Conservation (phyloP, 2,113 vertebrate genomes). For the Anoura caudifer region DNA sequence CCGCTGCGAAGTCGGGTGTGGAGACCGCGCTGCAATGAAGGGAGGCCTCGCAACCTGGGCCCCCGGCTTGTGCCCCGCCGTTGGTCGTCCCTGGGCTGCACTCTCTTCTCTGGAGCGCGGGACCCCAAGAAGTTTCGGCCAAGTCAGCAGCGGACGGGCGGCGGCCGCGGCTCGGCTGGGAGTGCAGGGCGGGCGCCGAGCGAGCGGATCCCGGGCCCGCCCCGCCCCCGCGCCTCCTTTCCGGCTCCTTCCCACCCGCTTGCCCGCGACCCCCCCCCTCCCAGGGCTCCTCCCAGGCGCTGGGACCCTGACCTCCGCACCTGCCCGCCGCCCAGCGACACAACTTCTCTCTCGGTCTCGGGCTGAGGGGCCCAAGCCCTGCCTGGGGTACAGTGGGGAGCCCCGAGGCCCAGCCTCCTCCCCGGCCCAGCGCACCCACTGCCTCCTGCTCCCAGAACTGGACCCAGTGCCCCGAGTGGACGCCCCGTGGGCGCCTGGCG, state of each 20-base stretch:
- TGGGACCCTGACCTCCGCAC: conserved; percentile 54
- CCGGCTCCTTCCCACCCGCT: neutral
- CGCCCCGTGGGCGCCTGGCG: neutral
- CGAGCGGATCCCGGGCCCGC: conserved; percentile 65
- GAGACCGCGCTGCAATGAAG: neutral
- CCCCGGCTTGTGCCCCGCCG: neutral
- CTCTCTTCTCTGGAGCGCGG: neutral
- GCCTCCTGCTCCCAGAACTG: neutral
- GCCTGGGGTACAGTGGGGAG: neutral
- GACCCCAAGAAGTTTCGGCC: conserved; percentile 7
- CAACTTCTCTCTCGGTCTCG: neutral
- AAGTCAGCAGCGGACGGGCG: neutral
- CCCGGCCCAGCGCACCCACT: no score
- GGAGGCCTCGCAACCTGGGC: neutral
- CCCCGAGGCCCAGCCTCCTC: neutral
- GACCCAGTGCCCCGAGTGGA: neutral
- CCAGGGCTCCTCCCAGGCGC: neutral
- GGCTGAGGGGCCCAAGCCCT: neutral
- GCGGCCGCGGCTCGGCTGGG: conserved; percentile 9
- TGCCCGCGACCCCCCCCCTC: neutral
- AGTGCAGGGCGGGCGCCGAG: conserved; percentile 59
- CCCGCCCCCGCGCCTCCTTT: conserved; percentile 62
- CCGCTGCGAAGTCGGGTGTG: neutral
- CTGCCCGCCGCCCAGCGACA: conserved; percentile 41
- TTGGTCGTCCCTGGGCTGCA: neutral